Base-by-base conservation (phyloP, 1,140 invertebrate species). In the Dysdera silvatica region DNA sequence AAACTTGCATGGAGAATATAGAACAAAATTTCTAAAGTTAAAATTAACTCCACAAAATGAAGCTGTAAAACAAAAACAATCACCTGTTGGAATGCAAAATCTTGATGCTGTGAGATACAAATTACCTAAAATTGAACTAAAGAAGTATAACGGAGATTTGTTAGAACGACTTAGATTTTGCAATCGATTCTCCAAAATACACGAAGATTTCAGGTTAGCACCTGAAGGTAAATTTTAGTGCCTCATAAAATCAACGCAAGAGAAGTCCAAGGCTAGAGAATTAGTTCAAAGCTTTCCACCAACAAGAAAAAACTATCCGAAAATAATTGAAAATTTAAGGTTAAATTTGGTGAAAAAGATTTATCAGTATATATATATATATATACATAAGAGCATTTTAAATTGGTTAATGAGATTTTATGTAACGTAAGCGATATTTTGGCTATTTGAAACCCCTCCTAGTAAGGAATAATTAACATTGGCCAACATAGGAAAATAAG, bases 251-350 rank as follows among this genome's bases (percentile, higher is more conserved):
- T 20, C 51, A 10, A 53, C 51, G 7, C 7, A 8, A 14, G 16
- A 6, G 10, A 2, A 28, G 12, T 40, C 29, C 2, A 55, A n/a
- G 37, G 31, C 33, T 16, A 41, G 3, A 45, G 53, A 55, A 20
- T 14, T 73, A 12, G 64, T 70, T 0, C 54, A 68, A 35, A 67
- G 61, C 32, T 70, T 66, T 49, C 64, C 61, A 26, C 41, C 54
- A 5, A 51, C 51, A 4, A 41, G 32, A 7, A 49, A 26, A 14
- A 69, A 69, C 37, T 69, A 66, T 61, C 3, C 43, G 12, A 70
- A 70, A 55, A 68, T 57, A 3, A 58, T 70, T 20, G 43, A 51
- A 0, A 26, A 24, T 45, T 45, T 70, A 29, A 65, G 20, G 26
- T 12, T 14, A 16, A 57, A 12, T 70, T 70, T 40, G 66, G 59